Base-by-base conservation (phyloP, 2,797 vertebrate species). In the Denticeps clupeoides region DNA sequence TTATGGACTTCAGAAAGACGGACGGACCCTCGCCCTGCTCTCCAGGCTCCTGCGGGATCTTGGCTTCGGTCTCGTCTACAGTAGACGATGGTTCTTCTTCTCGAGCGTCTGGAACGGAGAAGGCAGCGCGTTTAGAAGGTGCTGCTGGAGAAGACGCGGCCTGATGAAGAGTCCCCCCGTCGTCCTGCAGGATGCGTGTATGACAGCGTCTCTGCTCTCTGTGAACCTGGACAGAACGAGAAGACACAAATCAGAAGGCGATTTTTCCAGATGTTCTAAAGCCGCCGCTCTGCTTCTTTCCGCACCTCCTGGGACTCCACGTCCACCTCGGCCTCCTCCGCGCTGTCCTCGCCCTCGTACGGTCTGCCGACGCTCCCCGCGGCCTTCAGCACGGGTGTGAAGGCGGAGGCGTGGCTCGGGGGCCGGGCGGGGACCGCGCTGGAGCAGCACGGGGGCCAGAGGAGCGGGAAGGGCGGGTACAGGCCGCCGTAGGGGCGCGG, bases 301-400 rank as follows among this genome's bases (percentile, higher is more conserved):
- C 84, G 80, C 12, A 82, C 85, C 57, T 89, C 83, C 61, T 91
- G 82, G 9, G 89, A 87, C 69, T 93, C 93, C 56, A 97, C 93
- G 23, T 97, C 93, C 65, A 94, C 92, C 55, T 97, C 93, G 2
- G 89, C 87, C 47, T 95, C 91, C 3, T 83, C 89, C 13, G 82
- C 87, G 4, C 89, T 93, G 82, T 95, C 91, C 55, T 82, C 87
- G 41, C 90, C 91, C 2, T 89, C 89, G 47, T 97, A 97, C 43
- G 97, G 80, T 62, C 97, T 94, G 28, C 93, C 91, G 50, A 97
- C 93, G 63, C 89, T 92, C 69, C 96, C 93, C 0, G 88, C 73
- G 68, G 96, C 93, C 67, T 95, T 96, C 22, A 97, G 89, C 4
- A 97, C 93, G 0, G 93, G 93, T 10, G 93, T 83, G 83, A 97